Base-by-base conservation (phyloP, 2,113 vertebrate species). In the Rattus rattus region DNA sequence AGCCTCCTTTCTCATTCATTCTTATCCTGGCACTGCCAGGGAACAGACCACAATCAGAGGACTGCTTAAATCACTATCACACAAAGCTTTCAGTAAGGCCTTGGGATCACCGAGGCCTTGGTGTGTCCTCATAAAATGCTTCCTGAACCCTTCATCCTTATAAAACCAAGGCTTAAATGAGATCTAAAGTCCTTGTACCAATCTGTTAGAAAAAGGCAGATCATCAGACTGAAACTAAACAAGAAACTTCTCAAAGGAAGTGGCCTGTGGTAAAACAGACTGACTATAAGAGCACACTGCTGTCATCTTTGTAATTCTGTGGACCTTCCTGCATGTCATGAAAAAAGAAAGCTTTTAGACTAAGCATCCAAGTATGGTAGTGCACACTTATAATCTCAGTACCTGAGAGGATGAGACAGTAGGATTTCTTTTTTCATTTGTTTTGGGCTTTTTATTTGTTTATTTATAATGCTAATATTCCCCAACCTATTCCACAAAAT, bases 41-140 rank as follows among this genome's bases (percentile, higher is more conserved):
- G 19, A 47, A 22, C 17, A 7, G 24, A 24, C 14, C 9, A 1
- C 0, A 79, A 49, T 13, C 0, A 11, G 39, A 3, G 20, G 33
- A 61, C 17, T 2, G 12, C 59, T 47, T n/a, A 3, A 26, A 5
- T 1, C 39, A 36, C n/a, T 22, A 2, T 19, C 14, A 14, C 33
- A 1, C 16, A 14, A 63, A 43, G 20, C 16, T 11, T 30, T 59
- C 30, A 26, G 24, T 5, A 39, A 63, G 36, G 4, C 30, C 26
- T 26, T 52, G 17, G 30, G 91, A 76, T 33, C 10, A 30, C 7
- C 6, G 24, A 86, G 73, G 33, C 61, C 86, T 7, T 0, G 14
- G 24, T 30, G 11, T 2, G 54, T 76, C 63, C 76, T 59, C 28
- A 24, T 56, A 81, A 16, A 52, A 61, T 7, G 2, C 80, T 84